These are phyloP conservation scores for Isotomurus palustris DNA, from an alignment of 2,888 invertebrate genomes.

Conservation along the genomic window DNA sequence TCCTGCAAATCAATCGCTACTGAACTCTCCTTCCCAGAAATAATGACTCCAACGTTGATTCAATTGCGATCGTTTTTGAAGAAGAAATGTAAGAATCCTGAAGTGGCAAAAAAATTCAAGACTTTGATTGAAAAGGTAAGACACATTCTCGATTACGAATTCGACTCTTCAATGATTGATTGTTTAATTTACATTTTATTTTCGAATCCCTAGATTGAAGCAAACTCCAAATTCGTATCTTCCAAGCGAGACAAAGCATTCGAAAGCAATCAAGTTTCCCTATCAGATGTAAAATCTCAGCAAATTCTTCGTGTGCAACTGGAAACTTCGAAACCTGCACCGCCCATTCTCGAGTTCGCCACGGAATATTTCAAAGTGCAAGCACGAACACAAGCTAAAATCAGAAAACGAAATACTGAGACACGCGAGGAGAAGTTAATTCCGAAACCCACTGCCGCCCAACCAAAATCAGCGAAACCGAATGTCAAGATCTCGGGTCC, in stretches of 20 bases:
- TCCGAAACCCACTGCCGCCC: slow-evolving; percentile 30
- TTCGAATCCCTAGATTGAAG: slow-evolving; percentile 34
- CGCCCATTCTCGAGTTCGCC: slow-evolving; percentile 39
- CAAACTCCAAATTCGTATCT: slow-evolving; percentile 37
- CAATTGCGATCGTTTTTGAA: slow-evolving; percentile 42
- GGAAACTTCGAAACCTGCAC: slow-evolving; percentile 32
- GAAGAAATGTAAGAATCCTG: slow-evolving; percentile 42
- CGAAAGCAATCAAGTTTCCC: slow-evolving; percentile 37
- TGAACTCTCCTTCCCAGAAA: slow-evolving; percentile 43
- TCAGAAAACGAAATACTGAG: slow-evolving; percentile 27
- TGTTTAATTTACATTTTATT: not conserved
- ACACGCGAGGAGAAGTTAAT: slow-evolving; percentile 42
- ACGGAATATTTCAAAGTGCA: slow-evolving; percentile 37
- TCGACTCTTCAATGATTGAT: slow-evolving; percentile 2
- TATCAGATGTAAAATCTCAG: slow-evolving; percentile 37
- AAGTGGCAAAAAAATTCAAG: slow-evolving; percentile 39
- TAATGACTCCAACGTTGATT: slow-evolving; percentile 41
- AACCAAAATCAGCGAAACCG: slow-evolving; percentile 9
- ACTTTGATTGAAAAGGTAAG: slow-evolving; percentile 40
- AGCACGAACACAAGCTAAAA: slow-evolving; percentile 32
- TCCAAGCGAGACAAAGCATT: slow-evolving; percentile 36
- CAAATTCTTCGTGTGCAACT: slow-evolving; percentile 42
- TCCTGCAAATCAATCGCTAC: slow-evolving; percentile 38
- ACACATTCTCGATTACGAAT: not conserved
- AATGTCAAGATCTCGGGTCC: slow-evolving; percentile 3